These are phyloP conservation scores for Orius insidiosus DNA, from an alignment of 1,140 invertebrate species.

Conservation along the genomic window DNA sequence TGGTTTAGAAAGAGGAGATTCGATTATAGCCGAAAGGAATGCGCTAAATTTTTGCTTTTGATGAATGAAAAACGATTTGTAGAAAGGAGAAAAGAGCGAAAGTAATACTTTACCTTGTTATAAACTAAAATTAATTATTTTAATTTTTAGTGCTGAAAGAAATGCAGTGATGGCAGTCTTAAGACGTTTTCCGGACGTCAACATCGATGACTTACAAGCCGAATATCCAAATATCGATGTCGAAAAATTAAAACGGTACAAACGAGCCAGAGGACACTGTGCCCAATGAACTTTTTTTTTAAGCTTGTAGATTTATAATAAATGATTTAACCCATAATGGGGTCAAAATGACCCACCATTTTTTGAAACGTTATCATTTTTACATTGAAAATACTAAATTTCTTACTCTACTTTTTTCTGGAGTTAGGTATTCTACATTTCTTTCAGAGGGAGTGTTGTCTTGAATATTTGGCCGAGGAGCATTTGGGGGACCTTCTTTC, in stretches of 20 bases:
- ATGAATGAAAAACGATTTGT: slow-evolving; percentile 9
- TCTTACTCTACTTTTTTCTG: too few relatives aligned
- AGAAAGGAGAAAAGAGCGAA: slow-evolving; percentile 4
- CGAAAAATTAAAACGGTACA: slow-evolving; percentile 36
- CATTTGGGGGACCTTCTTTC: too few relatives aligned
- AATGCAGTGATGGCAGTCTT: slow-evolving; percentile 49
- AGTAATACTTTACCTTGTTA: not conserved
- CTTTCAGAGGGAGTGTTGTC: too few relatives aligned
- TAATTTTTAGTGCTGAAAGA: slow-evolving; percentile 35
- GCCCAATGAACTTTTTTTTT: not conserved
- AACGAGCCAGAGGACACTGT: slow-evolving; percentile 38
- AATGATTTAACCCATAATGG: too few relatives aligned
- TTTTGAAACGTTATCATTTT: too few relatives aligned
- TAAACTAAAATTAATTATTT: slow-evolving; percentile 16
- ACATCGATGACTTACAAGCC: slow-evolving; percentile 47
- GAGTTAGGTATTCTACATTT: too few relatives aligned
- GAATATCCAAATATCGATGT: slow-evolving; percentile 62
- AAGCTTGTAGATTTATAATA: too few relatives aligned
- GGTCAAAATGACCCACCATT: too few relatives aligned
- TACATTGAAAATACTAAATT: too few relatives aligned
- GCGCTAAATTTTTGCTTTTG: slow-evolving; percentile 8
- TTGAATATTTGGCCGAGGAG: too few relatives aligned
- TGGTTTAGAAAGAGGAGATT: slow-evolving; percentile 4
- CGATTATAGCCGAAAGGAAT: slow-evolving; percentile 7
- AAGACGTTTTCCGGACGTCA: slow-evolving; percentile 56